Evolutionary conservation across 2,113 vertebrate species (phyloP), one percentile per base, ranked within the genome.

Genomic region (Ia io): DNA sequence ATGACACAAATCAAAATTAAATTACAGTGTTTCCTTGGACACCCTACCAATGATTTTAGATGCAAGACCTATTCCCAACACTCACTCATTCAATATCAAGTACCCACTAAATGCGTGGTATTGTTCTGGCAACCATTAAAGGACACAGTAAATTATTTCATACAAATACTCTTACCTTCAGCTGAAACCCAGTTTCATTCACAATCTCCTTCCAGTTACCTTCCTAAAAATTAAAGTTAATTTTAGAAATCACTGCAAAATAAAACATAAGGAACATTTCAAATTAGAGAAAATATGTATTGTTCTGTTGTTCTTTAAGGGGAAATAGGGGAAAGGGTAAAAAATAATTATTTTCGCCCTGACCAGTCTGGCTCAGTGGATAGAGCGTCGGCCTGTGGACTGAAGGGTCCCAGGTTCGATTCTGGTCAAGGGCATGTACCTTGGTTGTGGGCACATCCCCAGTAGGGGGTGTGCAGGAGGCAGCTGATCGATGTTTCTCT

Each of bases 141-240:
- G 22, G 30, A 42, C 4, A 17, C 1, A 28, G 5, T 9, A 73
- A 70, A 88, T 56, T 30, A 74, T 42, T 93, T 83, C 84, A 93
- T 0, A 78, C 2, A 88, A 92, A 88, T 44, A 86, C 28, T 49
- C 97, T 97, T 99, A 99, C 99, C 99, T 99, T 99, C 32, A 99
- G 97, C 91, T 99, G 99, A 97, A 99, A 99, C 84, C 99, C 99
- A 35, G 99, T 99, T 94, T 99, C 99, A 97, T 98, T 99, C 84
- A 99, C 99, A 40, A 98, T 98, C 94, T 99, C 99, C 95, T 99
- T 99, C 99, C 99, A 99, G 95, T 99, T 98, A 78, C 98, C 97
- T 97, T 99, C 99, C 99, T 99, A 98, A 96, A 97, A 95, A 97
- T 10, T 94, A 88, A 97, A 97, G 1, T 13, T 93, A 95, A 91